These are phyloP conservation scores for Ectropis grisescens DNA, from an alignment of 1,140 invertebrate genomes.

Conservation along the genomic window DNA sequence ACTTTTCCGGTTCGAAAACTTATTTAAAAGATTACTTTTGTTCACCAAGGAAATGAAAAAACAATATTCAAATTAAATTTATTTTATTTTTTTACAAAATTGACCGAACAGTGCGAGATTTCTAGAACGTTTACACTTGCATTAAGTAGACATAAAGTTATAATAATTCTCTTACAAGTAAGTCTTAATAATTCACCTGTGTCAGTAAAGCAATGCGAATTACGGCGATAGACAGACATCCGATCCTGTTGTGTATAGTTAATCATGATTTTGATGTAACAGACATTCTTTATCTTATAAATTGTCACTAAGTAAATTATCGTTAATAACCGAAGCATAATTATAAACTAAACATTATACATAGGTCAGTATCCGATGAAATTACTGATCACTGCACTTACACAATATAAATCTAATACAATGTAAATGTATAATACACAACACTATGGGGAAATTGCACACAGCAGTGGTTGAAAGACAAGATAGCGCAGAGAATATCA, in stretches of 20 bases:
- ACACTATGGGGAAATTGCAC: slow-evolving; percentile 51
- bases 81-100: slow-evolving; percentile 69
- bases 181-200: slow-evolving; percentile 66
- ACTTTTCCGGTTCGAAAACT: background rate
- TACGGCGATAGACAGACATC: slow-evolving; percentile 26
- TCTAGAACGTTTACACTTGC: slow-evolving; percentile 70
- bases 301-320: slow-evolving; percentile 63
- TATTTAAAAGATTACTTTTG: too few relatives aligned
- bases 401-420: slow-evolving; percentile 44
- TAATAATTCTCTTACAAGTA: slow-evolving; percentile 65
- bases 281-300: slow-evolving; percentile 52
- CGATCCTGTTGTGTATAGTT: slow-evolving; percentile 55
- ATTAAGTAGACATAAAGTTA: slow-evolving; percentile 70
- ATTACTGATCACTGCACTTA: slow-evolving; percentile 41
- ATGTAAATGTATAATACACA: slow-evolving; percentile 59
- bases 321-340: slow-evolving; percentile 67
- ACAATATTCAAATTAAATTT: slow-evolving; percentile 59
- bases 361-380: slow-evolving; percentile 49
- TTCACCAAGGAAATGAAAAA: slow-evolving; percentile 23
- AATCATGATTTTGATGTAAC: slow-evolving; percentile 56
- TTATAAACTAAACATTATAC: slow-evolving; percentile 66
- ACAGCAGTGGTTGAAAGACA: slow-evolving; percentile 41
- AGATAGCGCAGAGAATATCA: slow-evolving; percentile 32
- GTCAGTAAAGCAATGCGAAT: slow-evolving; percentile 58
- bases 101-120: slow-evolving; percentile 70